These are phyloP conservation scores for Takifugu rubripes DNA, from an alignment of 2,797 vertebrate genomes.

Conservation along the genomic window DNA sequence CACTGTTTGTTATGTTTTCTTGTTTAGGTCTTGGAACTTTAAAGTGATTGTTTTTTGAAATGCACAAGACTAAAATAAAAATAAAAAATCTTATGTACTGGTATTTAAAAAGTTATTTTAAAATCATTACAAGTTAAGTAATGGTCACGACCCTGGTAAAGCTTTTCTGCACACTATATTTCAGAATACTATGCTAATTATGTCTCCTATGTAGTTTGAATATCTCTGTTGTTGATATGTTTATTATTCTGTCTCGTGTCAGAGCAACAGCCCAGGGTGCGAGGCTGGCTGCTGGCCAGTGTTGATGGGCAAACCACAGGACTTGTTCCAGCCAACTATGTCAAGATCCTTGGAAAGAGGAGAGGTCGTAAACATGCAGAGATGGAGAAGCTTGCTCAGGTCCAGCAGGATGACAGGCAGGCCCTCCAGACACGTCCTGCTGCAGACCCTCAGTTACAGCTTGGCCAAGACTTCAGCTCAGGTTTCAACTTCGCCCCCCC, in stretches of 20 bases:
- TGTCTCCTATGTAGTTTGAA: too few relatives aligned
- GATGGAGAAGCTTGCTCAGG: conserved; percentile 73
- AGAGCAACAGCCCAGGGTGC: conserved; percentile 93
- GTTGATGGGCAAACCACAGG: conserved; percentile 88
- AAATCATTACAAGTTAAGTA: too few relatives aligned
- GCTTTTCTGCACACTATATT: too few relatives aligned
- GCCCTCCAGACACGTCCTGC: conserved; percentile 13
- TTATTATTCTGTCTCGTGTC: conserved; percentile 20
- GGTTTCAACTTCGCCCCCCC: conserved; percentile 3
- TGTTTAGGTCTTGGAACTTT: too few relatives aligned
- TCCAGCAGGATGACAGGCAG: conserved; percentile 51
- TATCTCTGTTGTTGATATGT: neutral
- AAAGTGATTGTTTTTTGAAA: too few relatives aligned
- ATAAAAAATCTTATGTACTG: too few relatives aligned
- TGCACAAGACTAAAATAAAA: too few relatives aligned
- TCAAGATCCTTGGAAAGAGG: conserved; percentile 92
- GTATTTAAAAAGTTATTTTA: too few relatives aligned
- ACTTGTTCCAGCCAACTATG: conserved; percentile 92
- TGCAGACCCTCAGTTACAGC: conserved; percentile 8
- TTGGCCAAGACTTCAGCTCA: conserved; percentile 26
- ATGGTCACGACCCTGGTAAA: too few relatives aligned
- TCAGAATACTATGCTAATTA: too few relatives aligned
- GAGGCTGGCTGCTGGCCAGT: conserved; percentile 95
- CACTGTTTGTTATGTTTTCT: too few relatives aligned
- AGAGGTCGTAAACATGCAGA: conserved; percentile 82